These are phyloP conservation scores for Cherax destructor DNA, from an alignment of 1,140 invertebrate species.

Conservation along the genomic window DNA sequence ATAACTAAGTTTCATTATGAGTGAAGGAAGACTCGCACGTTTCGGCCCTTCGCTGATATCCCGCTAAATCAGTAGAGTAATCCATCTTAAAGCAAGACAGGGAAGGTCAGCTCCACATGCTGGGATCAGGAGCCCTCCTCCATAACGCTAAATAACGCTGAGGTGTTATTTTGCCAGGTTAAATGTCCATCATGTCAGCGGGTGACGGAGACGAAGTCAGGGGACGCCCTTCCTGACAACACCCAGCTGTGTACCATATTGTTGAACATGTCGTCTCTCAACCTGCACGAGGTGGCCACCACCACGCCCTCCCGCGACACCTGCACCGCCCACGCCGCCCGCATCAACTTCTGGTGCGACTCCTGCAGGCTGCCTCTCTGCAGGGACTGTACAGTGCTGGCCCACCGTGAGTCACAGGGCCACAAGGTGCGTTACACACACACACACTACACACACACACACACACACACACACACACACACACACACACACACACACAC, in stretches of 20 bases:
- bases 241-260: constrained; percentile 66
- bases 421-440: constrained; percentile 57
- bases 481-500: too few relatives aligned
- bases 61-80: too few relatives aligned
- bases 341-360: constrained; percentile 72
- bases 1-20: too few relatives aligned
- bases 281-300: constrained; percentile 53
- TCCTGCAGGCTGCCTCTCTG: constrained; percentile 68
- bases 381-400: constrained; percentile 70
- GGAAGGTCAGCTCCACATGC: too few relatives aligned
- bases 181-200: constrained; percentile 42
- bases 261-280: constrained; percentile 69
- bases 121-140: too few relatives aligned
- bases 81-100: too few relatives aligned
- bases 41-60: too few relatives aligned
- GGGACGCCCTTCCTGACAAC: constrained; percentile 56
- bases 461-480: too few relatives aligned
- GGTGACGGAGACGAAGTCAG: constrained; percentile 48
- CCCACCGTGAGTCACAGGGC: constrained; percentile 60
- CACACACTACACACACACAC: neutral
- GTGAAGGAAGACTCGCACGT: too few relatives aligned
- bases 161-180: neutral
- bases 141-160: too few relatives aligned
- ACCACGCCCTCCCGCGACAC: constrained; percentile 56
- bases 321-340: constrained; percentile 65